phyloP scores from a whole-genome alignment of 1,140 invertebrate genomes.

The Homarus americanus region DNA sequence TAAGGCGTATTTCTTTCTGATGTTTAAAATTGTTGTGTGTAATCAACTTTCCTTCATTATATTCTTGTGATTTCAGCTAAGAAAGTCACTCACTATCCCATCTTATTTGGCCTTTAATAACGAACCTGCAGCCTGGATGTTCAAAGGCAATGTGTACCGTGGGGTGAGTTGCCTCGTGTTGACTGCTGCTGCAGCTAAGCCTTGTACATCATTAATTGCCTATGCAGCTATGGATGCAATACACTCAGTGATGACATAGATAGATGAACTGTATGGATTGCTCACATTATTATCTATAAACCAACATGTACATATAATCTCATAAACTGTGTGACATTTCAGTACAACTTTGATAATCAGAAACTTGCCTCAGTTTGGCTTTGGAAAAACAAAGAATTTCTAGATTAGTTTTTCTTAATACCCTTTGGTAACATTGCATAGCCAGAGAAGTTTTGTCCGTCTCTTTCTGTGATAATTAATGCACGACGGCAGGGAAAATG shows the following conservation, averaged over 20 bases:
- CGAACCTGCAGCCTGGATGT: slow-evolving; percentile 40
- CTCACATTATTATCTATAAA: not conserved
- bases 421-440: too few species aligned
- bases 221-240: slow-evolving; percentile 32
- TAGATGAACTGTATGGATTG: not conserved
- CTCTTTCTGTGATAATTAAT: too few species aligned
- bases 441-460: not conserved
- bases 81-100: slow-evolving; percentile 28
- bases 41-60: not conserved
- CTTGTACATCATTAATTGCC: slow-evolving; percentile 13
- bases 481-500: too few species aligned
- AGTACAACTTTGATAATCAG: not conserved
- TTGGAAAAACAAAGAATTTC: not conserved
- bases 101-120: slow-evolving; percentile 44
- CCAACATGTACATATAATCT: not conserved
- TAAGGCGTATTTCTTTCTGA: not conserved
- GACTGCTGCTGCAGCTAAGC: slow-evolving; percentile 19
- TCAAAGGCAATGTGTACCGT: slow-evolving; percentile 46
- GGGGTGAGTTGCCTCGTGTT: slow-evolving; percentile 38
- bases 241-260: not conserved
- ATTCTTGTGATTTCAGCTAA: slow-evolving; percentile 51
- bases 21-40: not conserved
- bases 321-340: not conserved
- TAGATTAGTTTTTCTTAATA: not conserved
- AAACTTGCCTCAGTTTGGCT: not conserved